phyloP scores from a whole-genome alignment of 2,113 vertebrate species.

The Eretmochelys imbricata region DNA sequence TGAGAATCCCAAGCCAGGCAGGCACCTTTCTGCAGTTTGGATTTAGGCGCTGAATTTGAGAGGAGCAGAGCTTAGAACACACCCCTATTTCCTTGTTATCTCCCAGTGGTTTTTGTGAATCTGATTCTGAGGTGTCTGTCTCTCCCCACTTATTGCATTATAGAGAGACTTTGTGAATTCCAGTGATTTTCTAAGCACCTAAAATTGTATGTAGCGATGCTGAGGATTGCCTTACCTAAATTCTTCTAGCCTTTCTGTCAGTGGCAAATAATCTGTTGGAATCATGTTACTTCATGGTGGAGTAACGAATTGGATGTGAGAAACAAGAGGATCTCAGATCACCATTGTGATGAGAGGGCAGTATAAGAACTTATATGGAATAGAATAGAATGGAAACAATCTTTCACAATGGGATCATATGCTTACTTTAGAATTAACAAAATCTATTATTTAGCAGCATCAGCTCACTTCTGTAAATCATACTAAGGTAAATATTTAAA shows the following conservation, averaged over 20 bases:
- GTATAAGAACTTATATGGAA: not conserved
- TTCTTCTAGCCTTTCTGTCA: not conserved
- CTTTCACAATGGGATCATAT: not conserved
- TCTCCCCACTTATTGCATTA: no score
- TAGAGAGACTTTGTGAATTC: no score
- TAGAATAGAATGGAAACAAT: not conserved
- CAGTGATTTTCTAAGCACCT: no score
- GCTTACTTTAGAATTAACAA: not conserved
- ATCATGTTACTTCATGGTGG: not conserved
- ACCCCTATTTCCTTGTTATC: no score
- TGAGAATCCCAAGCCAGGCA: no score
- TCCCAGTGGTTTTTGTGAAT: no score
- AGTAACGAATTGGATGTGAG: not conserved
- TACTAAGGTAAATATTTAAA: not conserved
- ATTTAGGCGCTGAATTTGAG: no score
- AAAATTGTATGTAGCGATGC: no score
- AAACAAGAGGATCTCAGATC: not conserved
- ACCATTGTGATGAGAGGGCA: not conserved
- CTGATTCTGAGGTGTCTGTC: no score
- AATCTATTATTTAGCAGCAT: not conserved
- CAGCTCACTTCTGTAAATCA: not conserved
- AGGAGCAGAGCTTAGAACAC: no score
- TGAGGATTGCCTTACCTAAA: no score
- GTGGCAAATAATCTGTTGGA: not conserved
- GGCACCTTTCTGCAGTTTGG: no score